A percentile compares a stretch with the other conserved stretches of the same genome.
These are phyloP conservation scores for Drosophila carrolli DNA, from an alignment of 1,140 invertebrate species.

Conservation along the genomic window DNA sequence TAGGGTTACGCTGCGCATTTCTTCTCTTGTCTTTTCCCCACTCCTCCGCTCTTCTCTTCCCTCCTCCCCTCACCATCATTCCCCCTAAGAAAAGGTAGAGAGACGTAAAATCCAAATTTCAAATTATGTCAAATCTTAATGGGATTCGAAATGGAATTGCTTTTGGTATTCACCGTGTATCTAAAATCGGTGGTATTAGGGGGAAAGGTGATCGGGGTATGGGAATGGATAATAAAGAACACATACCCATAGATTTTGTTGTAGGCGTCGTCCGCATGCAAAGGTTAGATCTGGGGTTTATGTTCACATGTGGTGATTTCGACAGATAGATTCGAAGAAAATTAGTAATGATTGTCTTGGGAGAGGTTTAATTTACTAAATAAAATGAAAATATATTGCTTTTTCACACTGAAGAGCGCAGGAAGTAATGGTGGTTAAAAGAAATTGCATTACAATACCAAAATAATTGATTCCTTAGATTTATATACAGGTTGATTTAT, in stretches of 20 bases:
- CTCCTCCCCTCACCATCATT: conserved; percentile 2
- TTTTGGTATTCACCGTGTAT: conserved; percentile 52
- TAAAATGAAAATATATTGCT: background rate
- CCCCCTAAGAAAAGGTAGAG: conserved; percentile 14
- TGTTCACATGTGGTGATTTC: conserved; percentile 26
- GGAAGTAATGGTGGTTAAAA: background rate
- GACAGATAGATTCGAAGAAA: conserved; percentile 11
- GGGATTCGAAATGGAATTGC: conserved; percentile 71
- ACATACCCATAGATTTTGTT: conserved; percentile 17
- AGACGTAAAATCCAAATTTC: conserved; percentile 53
- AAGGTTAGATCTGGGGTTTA: conserved; percentile 16
- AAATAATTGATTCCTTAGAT: background rate
- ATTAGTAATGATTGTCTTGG: conserved; percentile 17
- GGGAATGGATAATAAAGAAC: conserved; percentile 14
- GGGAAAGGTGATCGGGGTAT: background rate
- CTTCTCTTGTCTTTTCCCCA: conserved; percentile 42
- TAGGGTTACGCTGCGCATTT: conserved; percentile 71
- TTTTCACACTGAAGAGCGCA: background rate
- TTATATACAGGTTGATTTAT: background rate
- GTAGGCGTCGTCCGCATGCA: conserved; percentile 37
- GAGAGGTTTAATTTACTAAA: conserved; percentile 12
- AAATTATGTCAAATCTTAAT: conserved; percentile 82
- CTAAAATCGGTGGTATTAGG: conserved; percentile 20
- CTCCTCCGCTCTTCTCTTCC: conserved; percentile 3
- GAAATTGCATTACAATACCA: background rate